A percentile compares a stretch with the other conserved stretches of the same genome.
phyloP scores from a whole-genome alignment of 2,888 invertebrate species.

The Morpho helenor region DNA sequence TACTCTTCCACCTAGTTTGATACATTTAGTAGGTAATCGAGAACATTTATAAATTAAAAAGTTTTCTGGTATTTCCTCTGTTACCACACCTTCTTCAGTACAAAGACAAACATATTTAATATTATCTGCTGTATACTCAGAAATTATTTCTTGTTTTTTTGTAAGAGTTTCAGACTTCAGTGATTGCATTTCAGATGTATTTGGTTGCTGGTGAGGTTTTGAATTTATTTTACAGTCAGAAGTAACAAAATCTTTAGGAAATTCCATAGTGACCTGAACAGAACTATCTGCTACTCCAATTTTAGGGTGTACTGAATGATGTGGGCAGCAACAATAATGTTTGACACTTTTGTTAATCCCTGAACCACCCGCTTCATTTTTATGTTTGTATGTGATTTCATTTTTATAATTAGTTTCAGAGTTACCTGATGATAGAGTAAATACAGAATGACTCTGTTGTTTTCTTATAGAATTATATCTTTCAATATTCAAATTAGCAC shows the following conservation, averaged over 20 bases:
- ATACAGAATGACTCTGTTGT: conserved; percentile 66
- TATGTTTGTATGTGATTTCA: conserved; percentile 43
- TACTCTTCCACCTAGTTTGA: conserved; percentile 34
- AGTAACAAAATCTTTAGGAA: conserved; percentile 26
- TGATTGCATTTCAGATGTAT: conserved; percentile 11
- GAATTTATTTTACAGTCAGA: conserved; percentile 19
- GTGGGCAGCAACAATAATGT: conserved; percentile 53
- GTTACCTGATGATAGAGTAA: conserved; percentile 63
- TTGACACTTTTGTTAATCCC: conserved; percentile 38
- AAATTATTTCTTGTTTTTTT: conserved; percentile 29
- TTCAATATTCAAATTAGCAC: conserved; percentile 39
- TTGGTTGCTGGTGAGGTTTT: conserved; percentile 6
- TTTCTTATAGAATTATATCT: conserved; percentile 36
- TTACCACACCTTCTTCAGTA: conserved; percentile 34
- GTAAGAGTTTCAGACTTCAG: conserved; percentile 23
- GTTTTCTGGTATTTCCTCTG: conserved; percentile 43
- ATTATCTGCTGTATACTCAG: conserved; percentile 36
- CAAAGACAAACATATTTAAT: conserved; percentile 60
- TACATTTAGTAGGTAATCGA: conserved; percentile 39
- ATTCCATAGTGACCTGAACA: conserved; percentile 52
- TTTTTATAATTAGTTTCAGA: conserved; percentile 46
- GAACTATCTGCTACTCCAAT: conserved; percentile 51
- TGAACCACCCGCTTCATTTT: conserved; percentile 39
- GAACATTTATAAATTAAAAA: conserved; percentile 58
- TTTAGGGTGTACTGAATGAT: conserved; percentile 40